Conservation (phyloP, 2,113 vertebrate genomes). For the Ageneiosus marmoratus region DNA sequence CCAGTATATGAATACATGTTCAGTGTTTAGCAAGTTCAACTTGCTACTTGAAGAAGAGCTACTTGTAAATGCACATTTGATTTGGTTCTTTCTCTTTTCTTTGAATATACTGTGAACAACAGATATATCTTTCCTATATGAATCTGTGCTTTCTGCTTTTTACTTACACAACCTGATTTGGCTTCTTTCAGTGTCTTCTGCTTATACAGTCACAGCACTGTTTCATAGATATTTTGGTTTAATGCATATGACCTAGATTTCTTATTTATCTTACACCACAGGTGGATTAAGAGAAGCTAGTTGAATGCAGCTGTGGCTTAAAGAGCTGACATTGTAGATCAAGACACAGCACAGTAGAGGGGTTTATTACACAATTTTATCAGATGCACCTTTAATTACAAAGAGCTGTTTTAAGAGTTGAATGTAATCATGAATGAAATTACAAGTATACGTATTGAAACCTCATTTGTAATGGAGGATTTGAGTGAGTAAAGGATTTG, state of each 20-base stretch:
- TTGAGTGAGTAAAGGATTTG: background rate
- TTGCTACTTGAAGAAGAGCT: slow-evolving; percentile 6
- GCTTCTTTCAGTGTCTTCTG: background rate
- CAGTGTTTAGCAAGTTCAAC: slow-evolving; percentile 17
- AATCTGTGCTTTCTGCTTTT: slow-evolving; percentile 3
- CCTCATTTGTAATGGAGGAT: background rate
- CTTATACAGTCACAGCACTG: background rate
- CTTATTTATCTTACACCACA: background rate
- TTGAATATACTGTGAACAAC: slow-evolving; percentile 26
- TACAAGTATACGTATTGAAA: background rate
- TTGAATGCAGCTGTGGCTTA: background rate
- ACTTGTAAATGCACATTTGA: slow-evolving; percentile 10
- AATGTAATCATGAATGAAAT: background rate
- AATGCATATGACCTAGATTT: slow-evolving; percentile 13
- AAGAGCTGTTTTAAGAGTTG: background rate
- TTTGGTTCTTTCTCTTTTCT: background rate
- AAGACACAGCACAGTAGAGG: background rate
- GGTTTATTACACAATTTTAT: background rate
- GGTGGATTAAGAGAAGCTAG: background rate
- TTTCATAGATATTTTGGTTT: slow-evolving; percentile 1
- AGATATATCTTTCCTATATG: slow-evolving; percentile 29
- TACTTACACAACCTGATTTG: background rate
- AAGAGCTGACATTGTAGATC: background rate
- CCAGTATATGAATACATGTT: slow-evolving; percentile 35
- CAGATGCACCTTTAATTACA: background rate